These are phyloP conservation scores for Sebastes minor DNA, from an alignment of 2,797 vertebrate species.

Conservation along the genomic window DNA sequence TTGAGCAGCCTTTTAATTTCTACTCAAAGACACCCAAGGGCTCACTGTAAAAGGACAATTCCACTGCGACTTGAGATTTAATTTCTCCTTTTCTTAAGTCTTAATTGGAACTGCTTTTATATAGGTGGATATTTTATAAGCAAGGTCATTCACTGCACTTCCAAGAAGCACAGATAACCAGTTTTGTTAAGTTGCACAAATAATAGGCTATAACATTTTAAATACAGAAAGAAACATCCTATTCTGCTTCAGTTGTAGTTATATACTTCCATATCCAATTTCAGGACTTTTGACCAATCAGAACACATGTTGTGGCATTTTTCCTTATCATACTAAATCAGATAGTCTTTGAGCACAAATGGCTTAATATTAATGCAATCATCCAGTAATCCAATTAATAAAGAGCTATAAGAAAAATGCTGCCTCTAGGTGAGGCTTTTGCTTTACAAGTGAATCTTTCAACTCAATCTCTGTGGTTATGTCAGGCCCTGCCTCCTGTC, in stretches of 20 bases:
- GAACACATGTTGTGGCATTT: no score
- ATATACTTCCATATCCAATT: no score
- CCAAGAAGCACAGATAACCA: neutral
- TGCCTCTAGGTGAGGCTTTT: constrained; percentile 4
- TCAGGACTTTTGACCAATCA: no score
- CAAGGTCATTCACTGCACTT: neutral
- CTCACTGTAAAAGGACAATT: constrained; percentile 18
- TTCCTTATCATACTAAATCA: no score
- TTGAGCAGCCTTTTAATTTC: constrained; percentile 61
- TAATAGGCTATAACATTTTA: neutral
- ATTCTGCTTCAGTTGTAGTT: neutral
- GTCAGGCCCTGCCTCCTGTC: neutral
- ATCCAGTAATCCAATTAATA: neutral
- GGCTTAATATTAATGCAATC: neutral
- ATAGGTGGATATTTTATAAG: neutral
- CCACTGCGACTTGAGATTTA: neutral
- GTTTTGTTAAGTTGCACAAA: neutral
- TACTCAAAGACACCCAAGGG: constrained; percentile 37
- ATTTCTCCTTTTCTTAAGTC: constrained; percentile 6
- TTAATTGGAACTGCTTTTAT: neutral
- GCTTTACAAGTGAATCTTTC: neutral
- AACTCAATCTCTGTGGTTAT: neutral
- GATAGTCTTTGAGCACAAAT: no score
- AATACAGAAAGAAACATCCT: neutral
- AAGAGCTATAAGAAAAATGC: neutral